Percentiles rank a stretch among this genome's conserved stretches.
phyloP scores from a whole-genome alignment of 2,888 invertebrate species.

The Sialis fuliginosa region DNA sequence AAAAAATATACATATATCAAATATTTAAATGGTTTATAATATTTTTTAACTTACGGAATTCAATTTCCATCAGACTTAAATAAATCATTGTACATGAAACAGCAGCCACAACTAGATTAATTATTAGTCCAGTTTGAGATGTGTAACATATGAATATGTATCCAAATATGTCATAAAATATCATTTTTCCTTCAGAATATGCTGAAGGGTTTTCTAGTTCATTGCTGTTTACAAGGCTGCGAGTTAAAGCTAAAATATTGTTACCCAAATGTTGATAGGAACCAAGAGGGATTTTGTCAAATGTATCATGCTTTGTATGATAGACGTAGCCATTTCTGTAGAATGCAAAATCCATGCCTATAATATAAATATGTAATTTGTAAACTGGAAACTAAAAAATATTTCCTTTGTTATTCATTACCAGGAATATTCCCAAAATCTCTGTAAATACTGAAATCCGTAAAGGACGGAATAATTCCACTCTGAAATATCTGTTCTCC shows the following conservation, averaged over 20 bases:
- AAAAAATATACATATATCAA: too few species aligned
- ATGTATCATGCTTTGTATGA: constrained; percentile 40
- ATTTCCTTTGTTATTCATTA: constrained; percentile 11
- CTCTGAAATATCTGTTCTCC: constrained; percentile 48
- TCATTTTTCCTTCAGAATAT: constrained; percentile 15
- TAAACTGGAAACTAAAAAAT: too few species aligned
- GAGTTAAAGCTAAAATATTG: constrained; percentile 33
- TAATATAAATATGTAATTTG: background rate
- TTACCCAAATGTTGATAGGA: constrained; percentile 45
- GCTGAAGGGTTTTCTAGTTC: constrained; percentile 14
- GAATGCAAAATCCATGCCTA: constrained; percentile 45
- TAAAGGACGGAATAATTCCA: constrained; percentile 58
- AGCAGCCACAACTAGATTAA: constrained; percentile 9
- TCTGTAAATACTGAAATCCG: constrained; percentile 62
- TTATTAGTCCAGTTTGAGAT: constrained; percentile 12
- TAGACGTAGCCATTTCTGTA: constrained; percentile 44
- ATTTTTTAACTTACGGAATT: constrained; percentile 10
- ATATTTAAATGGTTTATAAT: background rate
- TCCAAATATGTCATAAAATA: constrained; percentile 34
- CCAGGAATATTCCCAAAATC: constrained; percentile 55
- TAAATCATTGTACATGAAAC: constrained; percentile 5
- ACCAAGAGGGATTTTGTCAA: constrained; percentile 33
- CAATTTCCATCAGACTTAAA: background rate
- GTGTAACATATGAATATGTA: constrained; percentile 30
- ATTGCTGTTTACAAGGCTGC: constrained; percentile 18